phyloP scores from a whole-genome alignment of 30 jellyfish, hydroid and myxozoan species.

The Haliclystus octoradiatus region DNA sequence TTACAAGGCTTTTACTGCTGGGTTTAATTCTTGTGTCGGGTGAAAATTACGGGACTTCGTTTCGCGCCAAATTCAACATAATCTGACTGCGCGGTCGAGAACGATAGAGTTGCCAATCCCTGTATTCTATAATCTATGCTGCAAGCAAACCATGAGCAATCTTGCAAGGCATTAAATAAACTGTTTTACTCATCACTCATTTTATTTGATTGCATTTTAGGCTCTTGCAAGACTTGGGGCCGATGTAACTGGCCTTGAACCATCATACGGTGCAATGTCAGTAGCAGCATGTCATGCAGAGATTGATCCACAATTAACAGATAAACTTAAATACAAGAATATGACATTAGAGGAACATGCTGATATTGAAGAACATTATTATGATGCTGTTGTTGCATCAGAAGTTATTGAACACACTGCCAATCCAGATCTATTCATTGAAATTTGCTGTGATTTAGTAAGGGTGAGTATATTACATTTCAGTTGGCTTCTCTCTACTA shows the following conservation, averaged over 20 bases:
- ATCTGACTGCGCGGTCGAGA: too few species aligned
- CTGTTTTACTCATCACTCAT: too few species aligned
- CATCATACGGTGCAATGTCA: conserved; percentile 28
- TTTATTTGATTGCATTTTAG: conserved; percentile 25
- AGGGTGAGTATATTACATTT: conserved; percentile 31
- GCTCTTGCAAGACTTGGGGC: conserved; percentile 96
- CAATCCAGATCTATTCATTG: conserved; percentile 41
- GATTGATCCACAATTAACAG: conserved; percentile 25
- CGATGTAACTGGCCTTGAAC: conserved; percentile 78
- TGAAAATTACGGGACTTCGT: too few species aligned
- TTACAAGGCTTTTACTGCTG: too few species aligned
- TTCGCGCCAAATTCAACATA: too few species aligned
- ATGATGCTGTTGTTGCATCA: conserved; percentile 92
- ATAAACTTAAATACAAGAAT: conserved; percentile 37
- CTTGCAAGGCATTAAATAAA: too few species aligned
- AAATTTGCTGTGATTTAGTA: conserved; percentile 40
- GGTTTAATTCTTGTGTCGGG: too few species aligned
- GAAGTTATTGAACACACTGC: conserved; percentile 93
- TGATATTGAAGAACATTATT: conserved; percentile 17
- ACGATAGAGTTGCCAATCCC: too few species aligned
- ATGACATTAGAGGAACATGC: conserved; percentile 60
- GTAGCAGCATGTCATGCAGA: conserved; percentile 49
- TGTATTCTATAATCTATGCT: too few species aligned
- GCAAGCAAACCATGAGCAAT: too few species aligned
- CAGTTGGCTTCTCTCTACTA: too few species aligned